Conservation (phyloP, 92 coral and sea anemone species). For the Meandrina meandrites region DNA sequence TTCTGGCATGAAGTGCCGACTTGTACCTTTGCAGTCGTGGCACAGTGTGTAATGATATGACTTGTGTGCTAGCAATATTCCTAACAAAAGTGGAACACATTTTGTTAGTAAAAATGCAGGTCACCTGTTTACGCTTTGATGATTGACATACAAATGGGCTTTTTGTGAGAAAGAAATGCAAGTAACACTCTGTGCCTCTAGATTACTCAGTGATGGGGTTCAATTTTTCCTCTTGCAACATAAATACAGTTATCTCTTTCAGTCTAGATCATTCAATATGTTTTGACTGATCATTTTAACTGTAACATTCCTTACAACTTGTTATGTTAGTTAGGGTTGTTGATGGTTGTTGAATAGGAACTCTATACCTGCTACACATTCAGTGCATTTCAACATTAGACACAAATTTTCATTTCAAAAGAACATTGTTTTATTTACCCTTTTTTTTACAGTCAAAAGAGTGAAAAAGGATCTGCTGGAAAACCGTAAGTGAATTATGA, state of each 20-base stretch:
- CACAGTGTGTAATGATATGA: too few species aligned
- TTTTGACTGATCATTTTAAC: constrained; percentile 43
- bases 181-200: constrained; percentile 99
- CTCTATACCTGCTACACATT: background rate
- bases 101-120: too few species aligned
- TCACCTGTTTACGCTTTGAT: too few species aligned
- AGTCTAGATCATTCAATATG: constrained; percentile 30
- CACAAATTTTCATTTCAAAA: background rate
- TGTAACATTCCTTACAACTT: constrained; percentile 8
- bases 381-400: background rate
- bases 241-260: constrained; percentile 71
- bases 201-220: constrained; percentile 81
- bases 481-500: constrained; percentile 68
- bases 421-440: background rate
- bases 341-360: too few species aligned
- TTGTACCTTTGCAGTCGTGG: too few species aligned
- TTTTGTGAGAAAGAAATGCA: constrained; percentile 36
- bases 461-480: constrained; percentile 92
- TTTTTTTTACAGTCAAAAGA: constrained; percentile 61
- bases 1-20: too few species aligned
- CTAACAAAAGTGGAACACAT: too few species aligned
- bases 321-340: background rate
- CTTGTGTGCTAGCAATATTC: too few species aligned
- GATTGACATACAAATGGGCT: too few species aligned
- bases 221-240: constrained; percentile 97